phyloP scores from a whole-genome alignment of 2,888 invertebrate genomes.

The Ellobium chinense region DNA sequence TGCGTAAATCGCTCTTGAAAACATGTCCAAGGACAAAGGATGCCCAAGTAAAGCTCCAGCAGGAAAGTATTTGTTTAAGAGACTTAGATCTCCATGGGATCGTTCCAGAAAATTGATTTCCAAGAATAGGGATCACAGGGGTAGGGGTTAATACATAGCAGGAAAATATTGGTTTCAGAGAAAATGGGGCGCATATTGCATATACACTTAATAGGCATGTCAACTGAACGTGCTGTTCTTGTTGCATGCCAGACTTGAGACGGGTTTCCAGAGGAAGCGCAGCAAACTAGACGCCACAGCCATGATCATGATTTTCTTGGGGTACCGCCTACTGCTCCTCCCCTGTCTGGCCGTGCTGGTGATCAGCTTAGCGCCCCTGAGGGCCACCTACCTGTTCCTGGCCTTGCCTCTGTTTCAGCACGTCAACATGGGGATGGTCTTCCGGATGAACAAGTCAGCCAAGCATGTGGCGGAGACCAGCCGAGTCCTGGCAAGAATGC shows the following conservation, averaged over 20 bases:
- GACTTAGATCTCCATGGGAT: too few species aligned
- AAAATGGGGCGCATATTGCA: too few species aligned
- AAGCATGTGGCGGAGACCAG: background rate
- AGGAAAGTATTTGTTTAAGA: too few species aligned
- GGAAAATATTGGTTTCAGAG: too few species aligned
- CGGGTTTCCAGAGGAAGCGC: background rate
- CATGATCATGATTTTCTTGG: background rate
- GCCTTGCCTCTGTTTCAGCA: background rate
- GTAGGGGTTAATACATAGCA: too few species aligned
- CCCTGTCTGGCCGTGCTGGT: background rate
- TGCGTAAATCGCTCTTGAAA: too few species aligned
- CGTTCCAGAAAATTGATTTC: too few species aligned
- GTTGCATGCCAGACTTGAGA: background rate
- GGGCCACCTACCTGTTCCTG: conserved; percentile 12
- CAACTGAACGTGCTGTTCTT: too few species aligned
- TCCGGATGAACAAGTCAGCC: background rate
- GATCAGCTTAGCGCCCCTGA: background rate
- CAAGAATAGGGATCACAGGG: too few species aligned
- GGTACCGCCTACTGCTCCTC: background rate
- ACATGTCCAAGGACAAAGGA: too few species aligned
- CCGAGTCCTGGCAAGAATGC: background rate
- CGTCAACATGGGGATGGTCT: background rate
- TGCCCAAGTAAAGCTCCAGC: too few species aligned
- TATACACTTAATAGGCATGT: too few species aligned
- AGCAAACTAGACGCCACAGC: background rate